These are phyloP conservation scores for Cnemophilus loriae DNA, from an alignment of 2,113 vertebrate genomes.

Conservation along the genomic window DNA sequence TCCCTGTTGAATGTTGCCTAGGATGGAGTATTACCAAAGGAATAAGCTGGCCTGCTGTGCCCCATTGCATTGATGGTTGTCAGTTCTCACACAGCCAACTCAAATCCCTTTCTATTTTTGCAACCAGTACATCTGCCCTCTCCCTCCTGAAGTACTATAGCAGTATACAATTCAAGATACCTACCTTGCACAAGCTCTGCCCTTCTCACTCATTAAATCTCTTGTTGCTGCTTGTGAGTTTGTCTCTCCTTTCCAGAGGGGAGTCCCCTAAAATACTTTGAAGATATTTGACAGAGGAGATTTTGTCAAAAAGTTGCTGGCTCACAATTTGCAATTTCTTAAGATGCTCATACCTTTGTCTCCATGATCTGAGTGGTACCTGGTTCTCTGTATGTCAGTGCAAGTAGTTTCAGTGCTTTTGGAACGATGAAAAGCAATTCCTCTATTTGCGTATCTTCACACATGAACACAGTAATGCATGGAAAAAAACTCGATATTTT, in stretches of 20 bases:
- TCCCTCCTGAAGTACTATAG: neutral
- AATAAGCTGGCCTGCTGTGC: neutral
- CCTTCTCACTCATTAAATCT: neutral
- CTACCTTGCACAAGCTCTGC: neutral
- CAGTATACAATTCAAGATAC: neutral
- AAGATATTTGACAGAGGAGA: neutral
- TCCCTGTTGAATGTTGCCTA: neutral
- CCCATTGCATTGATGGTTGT: neutral
- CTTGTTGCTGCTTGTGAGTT: neutral
- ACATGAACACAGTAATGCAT: neutral
- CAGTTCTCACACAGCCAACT: neutral
- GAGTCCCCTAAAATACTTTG: neutral
- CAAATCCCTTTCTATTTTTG: neutral
- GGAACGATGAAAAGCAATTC: neutral
- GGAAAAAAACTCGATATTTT: neutral
- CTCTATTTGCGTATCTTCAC: neutral
- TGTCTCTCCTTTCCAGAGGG: neutral
- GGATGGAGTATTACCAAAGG: constrained; percentile 1
- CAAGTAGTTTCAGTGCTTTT: neutral
- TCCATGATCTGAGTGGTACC: neutral
- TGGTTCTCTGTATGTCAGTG: neutral
- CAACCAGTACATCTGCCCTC: neutral
- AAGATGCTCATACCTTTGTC: neutral
- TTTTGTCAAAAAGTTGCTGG: neutral
- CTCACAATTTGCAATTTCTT: neutral